Percentiles rank a stretch among this genome's conserved stretches.
Evolutionary conservation across 2,113 vertebrate genomes (phyloP).

Genomic region (Callipepla californica): DNA sequence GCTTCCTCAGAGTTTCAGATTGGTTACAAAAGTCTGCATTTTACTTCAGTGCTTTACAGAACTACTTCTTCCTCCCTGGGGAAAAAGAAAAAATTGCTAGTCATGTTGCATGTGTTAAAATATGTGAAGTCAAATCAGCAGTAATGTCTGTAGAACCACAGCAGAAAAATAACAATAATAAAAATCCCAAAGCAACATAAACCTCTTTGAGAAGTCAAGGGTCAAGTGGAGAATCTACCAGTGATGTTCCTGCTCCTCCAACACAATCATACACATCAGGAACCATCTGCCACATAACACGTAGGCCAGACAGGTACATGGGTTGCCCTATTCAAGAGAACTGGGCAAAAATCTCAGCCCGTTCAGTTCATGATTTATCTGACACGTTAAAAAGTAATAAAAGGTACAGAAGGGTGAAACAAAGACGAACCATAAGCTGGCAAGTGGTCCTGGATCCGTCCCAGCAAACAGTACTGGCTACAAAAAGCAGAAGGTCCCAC

Average conservation of each 20-base stretch:
- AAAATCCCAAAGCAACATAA: constrained; percentile 45
- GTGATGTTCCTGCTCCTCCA: background rate
- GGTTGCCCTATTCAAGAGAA: background rate
- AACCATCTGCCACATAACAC: background rate
- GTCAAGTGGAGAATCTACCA: background rate
- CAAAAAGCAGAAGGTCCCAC: constrained; percentile 28
- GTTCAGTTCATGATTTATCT: background rate
- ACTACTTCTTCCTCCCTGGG: constrained; percentile 3
- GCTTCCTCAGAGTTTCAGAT: constrained; percentile 3
- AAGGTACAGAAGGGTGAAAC: constrained; percentile 20
- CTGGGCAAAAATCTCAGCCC: background rate
- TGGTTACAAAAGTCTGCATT: constrained; percentile 6
- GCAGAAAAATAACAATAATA: background rate
- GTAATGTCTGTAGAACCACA: constrained; percentile 20
- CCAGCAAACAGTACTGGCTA: constrained; percentile 54
- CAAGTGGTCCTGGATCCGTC: constrained; percentile 63
- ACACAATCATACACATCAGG: background rate
- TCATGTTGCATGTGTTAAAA: constrained; percentile 12
- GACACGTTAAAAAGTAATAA: constrained; percentile 30
- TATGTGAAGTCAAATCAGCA: constrained; percentile 44
- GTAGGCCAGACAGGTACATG: background rate
- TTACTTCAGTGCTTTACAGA: constrained; percentile 69
- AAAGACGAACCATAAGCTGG: constrained; percentile 57
- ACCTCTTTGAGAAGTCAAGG: background rate
- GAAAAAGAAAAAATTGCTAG: background rate